These are phyloP conservation scores for Monoplex corrugatus DNA, from an alignment of 2,888 invertebrate genomes.

Conservation along the genomic window DNA sequence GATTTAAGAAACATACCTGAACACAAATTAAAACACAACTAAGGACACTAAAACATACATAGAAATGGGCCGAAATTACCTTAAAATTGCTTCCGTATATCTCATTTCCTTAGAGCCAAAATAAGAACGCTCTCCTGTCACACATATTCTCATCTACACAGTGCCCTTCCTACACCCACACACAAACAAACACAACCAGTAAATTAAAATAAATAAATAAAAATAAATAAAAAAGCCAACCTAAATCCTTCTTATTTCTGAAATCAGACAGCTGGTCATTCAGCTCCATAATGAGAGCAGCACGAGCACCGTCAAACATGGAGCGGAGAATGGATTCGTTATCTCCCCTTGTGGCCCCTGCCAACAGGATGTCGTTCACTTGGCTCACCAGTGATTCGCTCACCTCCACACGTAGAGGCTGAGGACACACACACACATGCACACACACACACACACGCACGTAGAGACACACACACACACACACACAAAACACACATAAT, in stretches of 20 bases:
- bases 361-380: constrained; percentile 88
- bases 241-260: constrained; percentile 92
- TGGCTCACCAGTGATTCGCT: constrained; percentile 87
- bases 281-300: constrained; percentile 91
- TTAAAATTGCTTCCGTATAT: too few species aligned
- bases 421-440: constrained; percentile 54
- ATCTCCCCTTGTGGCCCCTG: constrained; percentile 87
- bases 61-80: too few species aligned
- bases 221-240: constrained; percentile 62
- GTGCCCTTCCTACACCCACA: too few species aligned
- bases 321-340: constrained; percentile 93
- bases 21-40: too few species aligned
- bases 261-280: constrained; percentile 91
- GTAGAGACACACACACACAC: neutral
- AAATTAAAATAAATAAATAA: too few species aligned
- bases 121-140: too few species aligned
- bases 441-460: neutral
- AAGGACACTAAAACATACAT: too few species aligned
- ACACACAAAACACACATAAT: neutral
- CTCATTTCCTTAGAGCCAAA: too few species aligned
- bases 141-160: too few species aligned
- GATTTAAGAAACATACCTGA: too few species aligned
- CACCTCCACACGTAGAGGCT: constrained; percentile 90
- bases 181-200: too few species aligned
- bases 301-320: constrained; percentile 93